Evolutionary conservation across 2,888 invertebrate genomes (phyloP), one percentile per base, ranked within the genome.

Genomic region (Drosophila koepferae): DNA sequence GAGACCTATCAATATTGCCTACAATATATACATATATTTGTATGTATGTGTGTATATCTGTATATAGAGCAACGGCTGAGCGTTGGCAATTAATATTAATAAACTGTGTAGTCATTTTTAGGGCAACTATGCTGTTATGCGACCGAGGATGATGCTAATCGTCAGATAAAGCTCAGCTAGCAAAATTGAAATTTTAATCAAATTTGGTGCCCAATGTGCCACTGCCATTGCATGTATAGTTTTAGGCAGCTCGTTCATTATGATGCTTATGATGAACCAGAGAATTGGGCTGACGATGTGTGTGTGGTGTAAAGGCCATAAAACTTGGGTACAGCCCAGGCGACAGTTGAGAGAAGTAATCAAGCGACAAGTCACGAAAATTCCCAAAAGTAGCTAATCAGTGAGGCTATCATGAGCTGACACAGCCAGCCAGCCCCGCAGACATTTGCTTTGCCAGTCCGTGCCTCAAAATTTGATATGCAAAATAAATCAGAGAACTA

Each of bases 121-220:
- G 72, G 65, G 49, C 38, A 55, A 34, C 63, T 71, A 3, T 48
- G 28, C 23, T 23, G 84, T 84, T 69, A 76, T 70, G 74, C 49
- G n/a, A 3, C 49, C 49, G n/a, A 3, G 31, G 2, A 81, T 86
- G 73, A 79, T 73, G 74, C 74, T 77, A 68, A 77, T 72, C 65
- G 65, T 23, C 49, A 54, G 72, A 72, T 76, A 71, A 74, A 61
- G 43, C 31, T 41, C 44, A 51, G 44, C 43, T 10, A 44, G 67
- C 72, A 70, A 88, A 82, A 86, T 82, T 82, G 85, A 86, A 86
- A 86, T 81, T 88, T 88, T 86, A 86, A 86, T 86, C 79, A 83
- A 82, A 77, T 86, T 88, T 78, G 38, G 38, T 20, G 41, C n/a
- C 36, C 34, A 6, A 48, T 23, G 41, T 34, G 3, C 7, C 64